These are phyloP conservation scores for Biston stratarius DNA, from an alignment of 2,888 invertebrate genomes.

Conservation along the genomic window DNA sequence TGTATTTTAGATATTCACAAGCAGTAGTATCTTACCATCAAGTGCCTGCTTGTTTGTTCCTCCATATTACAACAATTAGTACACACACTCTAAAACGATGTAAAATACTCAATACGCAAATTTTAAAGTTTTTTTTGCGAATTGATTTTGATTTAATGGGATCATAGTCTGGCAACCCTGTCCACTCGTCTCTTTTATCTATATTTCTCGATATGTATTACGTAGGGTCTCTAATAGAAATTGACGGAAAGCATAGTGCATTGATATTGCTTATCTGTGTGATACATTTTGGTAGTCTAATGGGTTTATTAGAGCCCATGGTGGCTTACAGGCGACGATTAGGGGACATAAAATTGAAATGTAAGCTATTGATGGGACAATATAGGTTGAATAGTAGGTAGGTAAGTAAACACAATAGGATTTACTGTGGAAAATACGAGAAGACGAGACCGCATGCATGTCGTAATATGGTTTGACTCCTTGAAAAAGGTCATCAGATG, in stretches of 20 bases:
- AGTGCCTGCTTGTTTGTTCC: too few relatives aligned
- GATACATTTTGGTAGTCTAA: conserved; percentile 35
- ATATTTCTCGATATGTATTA: conserved; percentile 15
- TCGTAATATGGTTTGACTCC: too few relatives aligned
- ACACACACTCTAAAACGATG: too few relatives aligned
- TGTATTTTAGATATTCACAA: too few relatives aligned
- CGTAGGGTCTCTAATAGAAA: conserved; percentile 10
- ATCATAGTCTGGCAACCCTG: neutral
- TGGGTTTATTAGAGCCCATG: conserved; percentile 20
- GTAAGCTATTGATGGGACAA: neutral
- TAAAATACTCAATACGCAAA: too few relatives aligned
- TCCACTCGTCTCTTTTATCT: conserved; percentile 7
- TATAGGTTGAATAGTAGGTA: conserved; percentile 1
- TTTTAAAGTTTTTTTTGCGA: neutral
- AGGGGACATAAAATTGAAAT: neutral
- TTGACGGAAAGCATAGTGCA: conserved; percentile 12
- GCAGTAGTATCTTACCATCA: too few relatives aligned
- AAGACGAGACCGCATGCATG: too few relatives aligned
- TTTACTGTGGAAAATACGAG: too few relatives aligned
- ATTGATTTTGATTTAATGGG: neutral
- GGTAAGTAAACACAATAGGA: neutral
- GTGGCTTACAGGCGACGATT: conserved; percentile 1
- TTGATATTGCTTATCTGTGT: conserved; percentile 22
- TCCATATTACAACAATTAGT: too few relatives aligned
- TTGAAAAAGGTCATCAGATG: too few relatives aligned